A percentile compares a stretch with the other conserved stretches of the same genome.
Evolutionary conservation across 2,113 vertebrate species (phyloP).

Genomic region (Ginglymostoma cirratum): DNA sequence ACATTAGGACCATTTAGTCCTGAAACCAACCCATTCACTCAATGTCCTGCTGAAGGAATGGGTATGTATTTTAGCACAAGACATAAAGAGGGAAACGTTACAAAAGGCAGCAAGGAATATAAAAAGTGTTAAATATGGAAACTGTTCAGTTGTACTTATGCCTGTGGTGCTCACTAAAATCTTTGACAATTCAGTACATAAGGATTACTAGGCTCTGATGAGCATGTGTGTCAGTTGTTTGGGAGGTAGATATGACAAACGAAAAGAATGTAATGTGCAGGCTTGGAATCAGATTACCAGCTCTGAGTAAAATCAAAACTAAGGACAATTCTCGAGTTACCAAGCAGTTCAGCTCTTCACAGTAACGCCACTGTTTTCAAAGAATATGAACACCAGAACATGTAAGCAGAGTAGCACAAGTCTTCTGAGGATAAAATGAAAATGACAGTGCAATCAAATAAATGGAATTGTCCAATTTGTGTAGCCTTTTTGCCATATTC

Average conservation of each 20-base stretch:
- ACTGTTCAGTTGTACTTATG: not conserved
- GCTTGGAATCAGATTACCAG: slow-evolving; percentile 42
- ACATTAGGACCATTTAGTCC: not conserved
- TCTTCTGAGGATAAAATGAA: slow-evolving; percentile 5
- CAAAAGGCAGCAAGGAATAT: not conserved
- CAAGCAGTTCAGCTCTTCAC: not conserved
- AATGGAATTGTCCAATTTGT: not conserved
- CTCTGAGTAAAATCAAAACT: not conserved
- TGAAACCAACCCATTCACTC: not conserved
- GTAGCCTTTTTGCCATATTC: not conserved
- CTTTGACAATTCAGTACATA: not conserved
- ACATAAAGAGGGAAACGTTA: not conserved
- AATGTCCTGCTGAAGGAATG: not conserved
- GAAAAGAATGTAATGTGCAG: not conserved
- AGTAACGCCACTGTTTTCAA: not conserved
- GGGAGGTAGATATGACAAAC: not conserved
- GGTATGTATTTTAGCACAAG: not conserved
- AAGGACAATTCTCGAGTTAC: not conserved
- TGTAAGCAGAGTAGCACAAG: not conserved
- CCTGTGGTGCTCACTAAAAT: not conserved
- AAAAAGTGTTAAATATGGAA: not conserved
- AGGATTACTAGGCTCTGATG: not conserved
- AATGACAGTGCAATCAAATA: slow-evolving; percentile 6
- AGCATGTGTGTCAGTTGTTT: not conserved
- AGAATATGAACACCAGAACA: too few relatives aligned